phyloP scores from a whole-genome alignment of 2,113 vertebrate genomes.

The Callionymus lyra region DNA sequence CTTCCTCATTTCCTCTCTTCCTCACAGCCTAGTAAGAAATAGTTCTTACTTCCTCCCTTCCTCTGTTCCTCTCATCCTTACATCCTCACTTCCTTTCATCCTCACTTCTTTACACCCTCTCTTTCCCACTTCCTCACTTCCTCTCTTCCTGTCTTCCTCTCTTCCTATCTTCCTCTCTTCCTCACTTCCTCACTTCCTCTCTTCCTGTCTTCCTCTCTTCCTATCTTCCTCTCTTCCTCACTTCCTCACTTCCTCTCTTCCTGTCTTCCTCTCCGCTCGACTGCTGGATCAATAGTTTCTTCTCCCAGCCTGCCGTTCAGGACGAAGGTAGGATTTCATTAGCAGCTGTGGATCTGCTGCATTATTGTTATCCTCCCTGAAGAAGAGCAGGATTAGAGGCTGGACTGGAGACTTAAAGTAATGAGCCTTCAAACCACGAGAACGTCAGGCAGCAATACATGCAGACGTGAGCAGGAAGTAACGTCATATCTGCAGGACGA shows the following conservation, averaged over 20 bases:
- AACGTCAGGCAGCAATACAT: slow-evolving; percentile 31
- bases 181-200: no score
- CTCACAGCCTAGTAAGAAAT: slow-evolving; percentile 28
- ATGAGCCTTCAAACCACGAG: slow-evolving; percentile 48
- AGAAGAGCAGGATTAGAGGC: slow-evolving; percentile 56
- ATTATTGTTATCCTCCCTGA: slow-evolving; percentile 65
- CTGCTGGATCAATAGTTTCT: background rate
- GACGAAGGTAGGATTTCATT: slow-evolving; percentile 69
- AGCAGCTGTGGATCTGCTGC: slow-evolving; percentile 68
- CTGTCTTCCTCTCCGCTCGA: slow-evolving; percentile 22
- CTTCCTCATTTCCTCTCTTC: slow-evolving; percentile 20
- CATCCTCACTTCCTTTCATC: slow-evolving; percentile 24
- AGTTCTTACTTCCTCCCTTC: slow-evolving; percentile 22
- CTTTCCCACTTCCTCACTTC: slow-evolving; percentile 20
- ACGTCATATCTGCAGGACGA: no score
- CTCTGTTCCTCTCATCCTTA: slow-evolving; percentile 32
- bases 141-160: slow-evolving; percentile 4
- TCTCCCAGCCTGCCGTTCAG: slow-evolving; percentile 69
- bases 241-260: slow-evolving; percentile 16
- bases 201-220: no score
- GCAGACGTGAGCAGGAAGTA: slow-evolving; percentile 22
- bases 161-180: no score
- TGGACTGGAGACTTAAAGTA: slow-evolving; percentile 57
- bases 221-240: slow-evolving; percentile 6
- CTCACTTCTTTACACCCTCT: slow-evolving; percentile 10